Evolutionary conservation across 1,140 invertebrate species (phyloP).

Genomic region (Pseudoatta argentina): DNA sequence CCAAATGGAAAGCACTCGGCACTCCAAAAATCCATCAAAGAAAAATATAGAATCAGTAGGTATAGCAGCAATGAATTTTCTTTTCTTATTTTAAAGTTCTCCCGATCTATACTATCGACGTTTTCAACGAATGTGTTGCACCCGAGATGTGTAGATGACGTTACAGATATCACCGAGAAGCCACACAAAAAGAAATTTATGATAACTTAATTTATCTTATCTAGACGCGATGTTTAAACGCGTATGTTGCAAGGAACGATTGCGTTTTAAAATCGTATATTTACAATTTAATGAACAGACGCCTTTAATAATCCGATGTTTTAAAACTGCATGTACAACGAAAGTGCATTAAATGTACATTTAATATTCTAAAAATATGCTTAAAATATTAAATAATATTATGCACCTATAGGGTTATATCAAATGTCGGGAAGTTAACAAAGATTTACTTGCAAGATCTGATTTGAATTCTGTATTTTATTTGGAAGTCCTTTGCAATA

Average conservation of each 20-base stretch:
- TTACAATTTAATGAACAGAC: background rate
- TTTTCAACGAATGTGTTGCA: background rate
- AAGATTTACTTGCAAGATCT: background rate
- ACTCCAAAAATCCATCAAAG: too few species aligned
- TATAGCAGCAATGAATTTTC: background rate
- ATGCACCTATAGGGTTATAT: background rate
- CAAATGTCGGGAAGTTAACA: background rate
- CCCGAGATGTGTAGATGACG: background rate
- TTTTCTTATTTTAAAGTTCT: background rate
- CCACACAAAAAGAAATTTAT: background rate
- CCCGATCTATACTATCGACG: background rate
- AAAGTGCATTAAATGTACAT: too few species aligned
- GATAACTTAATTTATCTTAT: background rate
- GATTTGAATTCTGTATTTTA: background rate
- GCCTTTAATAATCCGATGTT: background rate
- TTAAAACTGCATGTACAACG: background rate
- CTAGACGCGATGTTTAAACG: background rate
- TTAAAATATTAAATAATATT: too few species aligned
- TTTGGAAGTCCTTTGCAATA: background rate
- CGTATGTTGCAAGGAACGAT: background rate
- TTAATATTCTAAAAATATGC: too few species aligned
- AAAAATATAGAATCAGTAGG: too few species aligned
- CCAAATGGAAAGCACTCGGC: too few species aligned
- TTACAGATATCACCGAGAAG: background rate
- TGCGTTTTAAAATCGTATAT: background rate